phyloP scores from a whole-genome alignment of 1,140 invertebrate genomes.

The Copidosoma floridanum region DNA sequence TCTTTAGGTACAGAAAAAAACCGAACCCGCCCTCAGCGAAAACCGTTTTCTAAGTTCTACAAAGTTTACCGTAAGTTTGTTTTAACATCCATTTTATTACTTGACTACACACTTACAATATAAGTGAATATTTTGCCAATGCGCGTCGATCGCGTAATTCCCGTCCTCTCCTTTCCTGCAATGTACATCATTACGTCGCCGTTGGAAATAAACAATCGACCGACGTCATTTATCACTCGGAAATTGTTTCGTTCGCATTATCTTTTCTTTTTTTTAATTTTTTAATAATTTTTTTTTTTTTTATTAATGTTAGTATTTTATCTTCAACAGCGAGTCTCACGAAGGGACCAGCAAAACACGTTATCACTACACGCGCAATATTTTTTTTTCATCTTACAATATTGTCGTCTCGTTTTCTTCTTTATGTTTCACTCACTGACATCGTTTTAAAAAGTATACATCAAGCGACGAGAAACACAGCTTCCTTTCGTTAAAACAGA shows the following conservation, averaged over 20 bases:
- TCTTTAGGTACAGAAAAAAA: background rate
- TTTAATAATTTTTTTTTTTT: background rate
- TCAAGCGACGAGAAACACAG: conserved; percentile 19
- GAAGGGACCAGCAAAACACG: background rate
- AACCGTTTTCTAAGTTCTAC: conserved; percentile 20
- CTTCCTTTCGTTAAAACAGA: conserved; percentile 11
- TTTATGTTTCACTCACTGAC: background rate
- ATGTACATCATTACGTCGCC: background rate
- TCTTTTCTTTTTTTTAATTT: background rate
- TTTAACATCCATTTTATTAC: conserved; percentile 16
- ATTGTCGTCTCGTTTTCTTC: conserved; percentile 23
- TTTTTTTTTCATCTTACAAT: conserved; percentile 6
- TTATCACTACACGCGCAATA: too few species aligned
- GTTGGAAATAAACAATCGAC: background rate
- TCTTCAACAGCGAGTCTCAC: background rate
- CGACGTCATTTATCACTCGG: background rate
- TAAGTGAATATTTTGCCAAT: background rate
- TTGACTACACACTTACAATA: conserved; percentile 11
- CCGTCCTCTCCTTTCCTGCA: background rate
- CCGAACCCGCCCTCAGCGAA: conserved; percentile 8
- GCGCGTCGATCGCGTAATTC: background rate
- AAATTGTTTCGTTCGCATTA: too few species aligned
- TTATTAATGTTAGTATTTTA: conserved; percentile 5
- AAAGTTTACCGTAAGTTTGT: background rate
- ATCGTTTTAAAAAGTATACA: conserved; percentile 9